Evolutionary conservation across 2,797 vertebrate genomes (phyloP).

Genomic region (Sitta carolinensis): DNA sequence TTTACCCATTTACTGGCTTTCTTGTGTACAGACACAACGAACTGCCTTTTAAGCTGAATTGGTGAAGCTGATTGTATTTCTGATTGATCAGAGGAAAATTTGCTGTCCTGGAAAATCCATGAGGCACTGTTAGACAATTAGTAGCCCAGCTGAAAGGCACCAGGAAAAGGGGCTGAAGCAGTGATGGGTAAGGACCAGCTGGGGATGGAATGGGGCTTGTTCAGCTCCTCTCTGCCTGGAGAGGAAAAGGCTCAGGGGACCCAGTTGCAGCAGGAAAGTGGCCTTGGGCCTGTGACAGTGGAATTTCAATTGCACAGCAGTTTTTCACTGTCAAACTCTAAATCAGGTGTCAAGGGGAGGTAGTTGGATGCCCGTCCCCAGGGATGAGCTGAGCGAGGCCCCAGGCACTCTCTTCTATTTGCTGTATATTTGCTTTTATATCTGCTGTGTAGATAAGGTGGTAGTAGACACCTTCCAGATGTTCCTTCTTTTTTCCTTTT

Average conservation of each 20-base stretch:
- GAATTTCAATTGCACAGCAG: not conserved
- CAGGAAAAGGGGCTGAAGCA: not conserved
- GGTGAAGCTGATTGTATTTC: not conserved
- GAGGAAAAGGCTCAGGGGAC: not conserved
- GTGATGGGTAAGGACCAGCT: not conserved
- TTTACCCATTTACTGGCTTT: not conserved
- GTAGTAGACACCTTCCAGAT: not conserved
- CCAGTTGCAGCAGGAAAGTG: not conserved
- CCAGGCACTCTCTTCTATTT: not conserved
- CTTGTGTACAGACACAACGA: not conserved
- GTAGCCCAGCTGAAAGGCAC: not conserved
- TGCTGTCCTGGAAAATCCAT: not conserved
- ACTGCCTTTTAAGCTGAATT: not conserved
- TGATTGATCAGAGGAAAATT: not conserved
- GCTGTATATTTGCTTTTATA: not conserved
- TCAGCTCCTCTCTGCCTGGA: not conserved
- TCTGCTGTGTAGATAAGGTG: not conserved
- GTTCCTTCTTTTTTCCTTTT: rapidly evolving
- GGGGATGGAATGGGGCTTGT: not conserved
- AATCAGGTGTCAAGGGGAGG: not conserved
- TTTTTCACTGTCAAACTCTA: not conserved
- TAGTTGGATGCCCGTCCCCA: not conserved
- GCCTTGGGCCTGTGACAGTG: no score
- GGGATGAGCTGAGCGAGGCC: not conserved
- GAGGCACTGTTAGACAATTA: not conserved